These are phyloP conservation scores for Dipodomys spectabilis DNA, from an alignment of 2,113 vertebrate genomes.

Conservation along the genomic window DNA sequence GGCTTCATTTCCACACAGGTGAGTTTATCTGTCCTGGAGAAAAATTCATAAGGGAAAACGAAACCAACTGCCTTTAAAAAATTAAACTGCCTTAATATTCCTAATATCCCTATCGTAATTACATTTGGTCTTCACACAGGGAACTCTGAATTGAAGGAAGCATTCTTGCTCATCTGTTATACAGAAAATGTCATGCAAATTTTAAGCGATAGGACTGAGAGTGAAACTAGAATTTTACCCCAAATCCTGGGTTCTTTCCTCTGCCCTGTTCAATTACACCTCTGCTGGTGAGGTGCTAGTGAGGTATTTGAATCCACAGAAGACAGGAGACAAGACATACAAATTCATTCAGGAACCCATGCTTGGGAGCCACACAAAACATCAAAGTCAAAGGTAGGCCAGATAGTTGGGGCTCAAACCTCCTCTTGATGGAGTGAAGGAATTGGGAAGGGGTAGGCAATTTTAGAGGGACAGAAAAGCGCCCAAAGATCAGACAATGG, in stretches of 20 bases:
- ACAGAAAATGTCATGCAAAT: background rate
- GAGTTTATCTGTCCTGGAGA: background rate
- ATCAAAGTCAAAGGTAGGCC: background rate
- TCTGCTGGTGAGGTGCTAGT: no score
- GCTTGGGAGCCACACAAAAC: background rate
- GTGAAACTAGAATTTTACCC: background rate
- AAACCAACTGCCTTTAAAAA: background rate
- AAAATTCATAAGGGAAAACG: background rate
- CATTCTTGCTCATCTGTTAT: background rate
- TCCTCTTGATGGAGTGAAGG: background rate
- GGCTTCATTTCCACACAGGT: background rate
- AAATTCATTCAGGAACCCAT: background rate
- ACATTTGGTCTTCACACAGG: background rate
- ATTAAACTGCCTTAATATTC: background rate
- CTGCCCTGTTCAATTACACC: no score
- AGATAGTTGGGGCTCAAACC: no score
- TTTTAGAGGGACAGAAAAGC: background rate
- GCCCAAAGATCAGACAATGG: background rate
- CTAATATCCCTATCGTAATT: background rate
- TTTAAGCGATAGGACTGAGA: background rate
- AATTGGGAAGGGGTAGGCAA: no score
- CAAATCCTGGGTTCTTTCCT: background rate
- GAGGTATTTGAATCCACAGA: no score
- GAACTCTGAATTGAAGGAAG: background rate
- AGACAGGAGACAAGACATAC: background rate